Percentiles rank a stretch among this genome's conserved stretches.
Evolutionary conservation across 2,888 invertebrate species (phyloP).

Genomic region (Eustalomyia histrio): DNA sequence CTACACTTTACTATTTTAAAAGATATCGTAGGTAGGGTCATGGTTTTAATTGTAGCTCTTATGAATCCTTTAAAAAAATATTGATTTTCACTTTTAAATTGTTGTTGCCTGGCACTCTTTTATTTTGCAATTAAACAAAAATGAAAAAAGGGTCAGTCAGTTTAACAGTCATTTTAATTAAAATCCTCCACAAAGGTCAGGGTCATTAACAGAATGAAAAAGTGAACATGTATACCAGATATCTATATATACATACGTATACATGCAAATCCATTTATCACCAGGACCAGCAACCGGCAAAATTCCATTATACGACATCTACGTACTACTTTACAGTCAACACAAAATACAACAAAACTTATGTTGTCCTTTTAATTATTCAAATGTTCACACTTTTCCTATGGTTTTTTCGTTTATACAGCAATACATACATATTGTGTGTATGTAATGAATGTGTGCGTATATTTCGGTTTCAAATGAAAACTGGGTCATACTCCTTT

Average conservation of each 20-base stretch:
- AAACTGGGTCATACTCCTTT: slow-evolving; percentile 23
- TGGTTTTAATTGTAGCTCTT: slow-evolving; percentile 22
- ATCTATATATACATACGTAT: background rate
- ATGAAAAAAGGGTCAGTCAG: slow-evolving; percentile 41
- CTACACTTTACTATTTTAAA: background rate
- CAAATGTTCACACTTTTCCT: slow-evolving; percentile 59
- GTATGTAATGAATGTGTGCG: slow-evolving; percentile 13
- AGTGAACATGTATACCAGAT: background rate
- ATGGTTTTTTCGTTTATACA: background rate
- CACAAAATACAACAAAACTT: slow-evolving; percentile 30
- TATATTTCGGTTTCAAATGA: slow-evolving; percentile 5
- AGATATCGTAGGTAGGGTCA: slow-evolving; percentile 57
- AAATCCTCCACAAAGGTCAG: slow-evolving; percentile 58
- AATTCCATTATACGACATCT: background rate
- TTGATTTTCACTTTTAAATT: slow-evolving; percentile 31
- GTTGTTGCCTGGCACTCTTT: background rate
- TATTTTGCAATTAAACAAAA: slow-evolving; percentile 4
- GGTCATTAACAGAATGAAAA: slow-evolving; percentile 40
- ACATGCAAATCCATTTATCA: background rate
- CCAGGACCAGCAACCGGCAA: background rate
- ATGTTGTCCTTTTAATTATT: slow-evolving; percentile 58
- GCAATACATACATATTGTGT: background rate
- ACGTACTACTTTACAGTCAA: background rate
- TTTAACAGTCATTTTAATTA: slow-evolving; percentile 48
- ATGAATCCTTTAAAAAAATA: slow-evolving; percentile 29